Conservation (phyloP, 2,888 invertebrate species). For the Bellardia bayeri region DNA sequence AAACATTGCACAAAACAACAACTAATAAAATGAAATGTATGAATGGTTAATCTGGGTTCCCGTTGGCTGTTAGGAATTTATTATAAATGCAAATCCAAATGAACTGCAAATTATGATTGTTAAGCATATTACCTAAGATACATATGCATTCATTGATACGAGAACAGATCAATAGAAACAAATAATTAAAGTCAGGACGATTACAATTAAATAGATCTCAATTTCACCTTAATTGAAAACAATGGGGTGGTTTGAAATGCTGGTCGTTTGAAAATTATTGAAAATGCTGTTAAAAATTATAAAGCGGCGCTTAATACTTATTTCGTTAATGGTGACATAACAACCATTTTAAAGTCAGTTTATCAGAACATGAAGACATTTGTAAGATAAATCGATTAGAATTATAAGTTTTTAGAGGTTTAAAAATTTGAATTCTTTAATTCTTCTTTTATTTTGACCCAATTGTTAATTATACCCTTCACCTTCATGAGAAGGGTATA, state of each 20-base stretch:
- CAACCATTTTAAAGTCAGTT: no score
- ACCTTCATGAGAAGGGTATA: no score
- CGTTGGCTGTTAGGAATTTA: not conserved
- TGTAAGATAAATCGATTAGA: no score
- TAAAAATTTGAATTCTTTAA: no score
- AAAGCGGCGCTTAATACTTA: no score
- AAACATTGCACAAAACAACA: conserved; percentile 1
- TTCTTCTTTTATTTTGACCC: no score
- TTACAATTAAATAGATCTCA: conserved; percentile 34
- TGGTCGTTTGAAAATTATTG: not conserved
- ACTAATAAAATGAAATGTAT: not conserved
- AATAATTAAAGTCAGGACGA: conserved; percentile 40
- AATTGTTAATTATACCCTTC: no score
- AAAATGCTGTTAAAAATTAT: not conserved
- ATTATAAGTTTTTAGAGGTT: no score
- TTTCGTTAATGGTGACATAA: no score
- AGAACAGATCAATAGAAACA: not conserved
- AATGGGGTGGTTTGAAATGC: not conserved
- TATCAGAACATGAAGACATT: no score
- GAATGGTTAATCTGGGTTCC: conserved; percentile 40
- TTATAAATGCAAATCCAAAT: conserved; percentile 3
- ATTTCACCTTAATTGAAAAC: conserved; percentile 30
- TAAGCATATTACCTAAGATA: not conserved
- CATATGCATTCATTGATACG: not conserved
- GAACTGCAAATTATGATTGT: conserved; percentile 35